Conservation (phyloP, 1,140 invertebrate genomes). For the Panulirus ornatus region DNA sequence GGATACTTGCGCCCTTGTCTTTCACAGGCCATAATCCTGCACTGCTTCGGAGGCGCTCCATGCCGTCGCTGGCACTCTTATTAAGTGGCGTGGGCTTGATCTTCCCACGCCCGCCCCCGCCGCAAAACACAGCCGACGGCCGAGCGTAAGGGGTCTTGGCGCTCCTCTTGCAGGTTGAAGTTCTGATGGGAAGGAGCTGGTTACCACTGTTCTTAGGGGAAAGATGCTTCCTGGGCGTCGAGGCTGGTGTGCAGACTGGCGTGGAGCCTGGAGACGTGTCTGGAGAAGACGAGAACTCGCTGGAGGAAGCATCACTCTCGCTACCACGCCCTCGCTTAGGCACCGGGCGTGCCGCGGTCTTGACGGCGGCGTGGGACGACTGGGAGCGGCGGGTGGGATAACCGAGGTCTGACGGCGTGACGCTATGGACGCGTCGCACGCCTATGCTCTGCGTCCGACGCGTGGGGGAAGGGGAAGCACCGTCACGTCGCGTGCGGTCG, state of each 20-base stretch:
- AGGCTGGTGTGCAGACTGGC: conserved; percentile 47
- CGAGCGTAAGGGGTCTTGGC: conserved; percentile 22
- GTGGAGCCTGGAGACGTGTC: conserved; percentile 68
- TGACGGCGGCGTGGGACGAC: conserved; percentile 69
- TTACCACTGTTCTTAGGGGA: conserved; percentile 68
- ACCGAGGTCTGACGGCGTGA: background rate
- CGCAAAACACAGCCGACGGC: conserved; percentile 72
- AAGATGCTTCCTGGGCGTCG: conserved; percentile 59
- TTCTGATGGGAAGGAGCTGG: conserved; percentile 35
- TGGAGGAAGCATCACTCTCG: conserved; percentile 74
- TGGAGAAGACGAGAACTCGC: conserved; percentile 73
- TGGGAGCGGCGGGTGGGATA: conserved; percentile 62
- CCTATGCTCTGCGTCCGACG: conserved; percentile 64
- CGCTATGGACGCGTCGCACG: conserved; percentile 20
- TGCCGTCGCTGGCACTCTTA: conserved; percentile 75
- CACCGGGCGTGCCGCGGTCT: background rate
- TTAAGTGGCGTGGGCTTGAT: conserved; percentile 69
- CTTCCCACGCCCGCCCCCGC: conserved; percentile 32
- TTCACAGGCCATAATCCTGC: conserved; percentile 17
- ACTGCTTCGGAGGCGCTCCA: conserved; percentile 56
- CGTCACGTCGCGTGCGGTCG: conserved; percentile 70
- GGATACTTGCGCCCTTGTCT: background rate
- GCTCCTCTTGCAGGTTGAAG: conserved; percentile 6
- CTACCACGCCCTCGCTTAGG: conserved; percentile 45
- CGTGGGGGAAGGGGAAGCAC: conserved; percentile 67